phyloP scores from a whole-genome alignment of 2,113 vertebrate genomes.

The Prochilodus magdalenae region DNA sequence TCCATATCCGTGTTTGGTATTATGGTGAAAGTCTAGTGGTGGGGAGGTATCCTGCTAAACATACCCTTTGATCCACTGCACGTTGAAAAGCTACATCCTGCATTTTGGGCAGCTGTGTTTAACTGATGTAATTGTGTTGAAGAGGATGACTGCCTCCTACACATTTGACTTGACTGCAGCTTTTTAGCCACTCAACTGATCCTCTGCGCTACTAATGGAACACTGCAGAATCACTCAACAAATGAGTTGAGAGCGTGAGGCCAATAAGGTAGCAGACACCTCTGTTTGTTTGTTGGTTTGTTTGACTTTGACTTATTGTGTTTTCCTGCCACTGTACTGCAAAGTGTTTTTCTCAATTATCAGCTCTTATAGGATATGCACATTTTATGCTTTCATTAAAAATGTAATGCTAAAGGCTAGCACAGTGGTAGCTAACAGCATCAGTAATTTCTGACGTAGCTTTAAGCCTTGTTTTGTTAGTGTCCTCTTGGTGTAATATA shows the following conservation, averaged over 20 bases:
- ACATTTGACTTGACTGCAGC: conserved; percentile 46
- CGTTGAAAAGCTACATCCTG: conserved; percentile 26
- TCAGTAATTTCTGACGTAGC: too few species aligned
- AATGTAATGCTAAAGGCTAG: not conserved
- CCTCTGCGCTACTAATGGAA: conserved; percentile 47
- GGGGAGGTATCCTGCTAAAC: conserved; percentile 14
- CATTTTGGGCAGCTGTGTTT: conserved; percentile 33
- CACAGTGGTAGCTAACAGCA: too few species aligned
- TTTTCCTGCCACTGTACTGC: not conserved
- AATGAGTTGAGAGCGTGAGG: conserved; percentile 6
- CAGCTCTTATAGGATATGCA: not conserved
- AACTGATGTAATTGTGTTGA: conserved; percentile 44
- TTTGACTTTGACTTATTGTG: conserved; percentile 4
- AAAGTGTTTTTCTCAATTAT: not conserved
- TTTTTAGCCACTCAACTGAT: conserved; percentile 43
- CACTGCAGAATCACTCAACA: conserved; percentile 33
- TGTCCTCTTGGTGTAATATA: too few species aligned
- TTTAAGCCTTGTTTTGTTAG: not conserved
- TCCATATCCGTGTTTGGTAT: conserved; percentile 11
- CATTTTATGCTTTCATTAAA: not conserved
- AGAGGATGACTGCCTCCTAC: conserved; percentile 49
- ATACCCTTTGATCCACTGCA: conserved; percentile 7
- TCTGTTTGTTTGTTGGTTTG: not conserved
- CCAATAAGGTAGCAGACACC: conserved; percentile 12
- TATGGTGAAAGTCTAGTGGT: not conserved